Conservation (phyloP, 2,888 invertebrate species). For the Romanomermis culicivorax region DNA sequence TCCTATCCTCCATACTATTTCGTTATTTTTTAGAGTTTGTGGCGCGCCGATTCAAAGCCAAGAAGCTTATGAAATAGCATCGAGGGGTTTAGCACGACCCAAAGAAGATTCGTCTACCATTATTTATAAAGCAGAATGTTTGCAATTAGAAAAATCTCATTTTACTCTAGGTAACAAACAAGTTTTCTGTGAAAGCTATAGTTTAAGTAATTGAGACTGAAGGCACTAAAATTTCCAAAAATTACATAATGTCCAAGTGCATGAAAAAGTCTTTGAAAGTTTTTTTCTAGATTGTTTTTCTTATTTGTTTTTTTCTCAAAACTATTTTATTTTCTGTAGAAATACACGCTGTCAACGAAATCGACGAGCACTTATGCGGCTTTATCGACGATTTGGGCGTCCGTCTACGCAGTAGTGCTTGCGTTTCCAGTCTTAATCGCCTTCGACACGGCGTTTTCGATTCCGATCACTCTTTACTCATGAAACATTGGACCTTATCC, state of each 20-base stretch:
- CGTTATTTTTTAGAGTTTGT: conserved; percentile 8
- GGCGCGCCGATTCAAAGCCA: conserved; percentile 63
- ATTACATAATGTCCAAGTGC: too few relatives aligned
- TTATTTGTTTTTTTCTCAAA: too few relatives aligned
- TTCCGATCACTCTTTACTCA: conserved; percentile 45
- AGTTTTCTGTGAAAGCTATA: too few relatives aligned
- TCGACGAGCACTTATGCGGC: conserved; percentile 43
- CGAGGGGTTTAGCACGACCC: conserved; percentile 56
- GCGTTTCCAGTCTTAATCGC: conserved; percentile 55
- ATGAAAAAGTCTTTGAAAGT: too few relatives aligned
- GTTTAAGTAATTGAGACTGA: too few relatives aligned
- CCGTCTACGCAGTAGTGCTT: conserved; percentile 51
- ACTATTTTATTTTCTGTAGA: conserved; percentile 41
- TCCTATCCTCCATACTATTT: too few relatives aligned
- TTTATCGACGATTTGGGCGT: conserved; percentile 62
- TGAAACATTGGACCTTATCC: conserved; percentile 55
- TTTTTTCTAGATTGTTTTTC: too few relatives aligned
- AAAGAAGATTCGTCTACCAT: conserved; percentile 45
- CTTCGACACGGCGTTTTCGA: conserved; percentile 60
- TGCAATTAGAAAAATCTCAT: conserved; percentile 55
- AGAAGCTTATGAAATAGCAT: conserved; percentile 63
- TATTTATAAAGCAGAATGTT: conserved; percentile 61
- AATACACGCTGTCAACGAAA: conserved; percentile 62
- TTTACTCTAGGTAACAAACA: conserved; percentile 61
- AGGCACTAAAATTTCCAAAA: too few relatives aligned